Evolutionary conservation across 2,797 vertebrate genomes (phyloP).

Genomic region (Peromyscus attwateri): DNA sequence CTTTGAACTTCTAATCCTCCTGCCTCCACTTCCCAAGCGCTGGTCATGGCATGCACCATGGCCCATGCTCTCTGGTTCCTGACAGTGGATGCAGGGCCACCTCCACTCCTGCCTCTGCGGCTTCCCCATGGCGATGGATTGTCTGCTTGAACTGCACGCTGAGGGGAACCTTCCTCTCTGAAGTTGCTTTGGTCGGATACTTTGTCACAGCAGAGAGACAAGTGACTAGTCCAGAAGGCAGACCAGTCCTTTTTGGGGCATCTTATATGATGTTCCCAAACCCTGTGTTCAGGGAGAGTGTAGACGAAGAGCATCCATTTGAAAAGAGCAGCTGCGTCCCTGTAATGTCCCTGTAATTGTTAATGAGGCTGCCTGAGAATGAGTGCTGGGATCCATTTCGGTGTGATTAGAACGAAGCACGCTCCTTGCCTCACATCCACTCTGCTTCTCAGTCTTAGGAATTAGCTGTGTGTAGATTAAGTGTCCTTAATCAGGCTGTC

Average conservation of each 20-base stretch:
- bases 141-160: too few relatives aligned
- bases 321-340: background rate
- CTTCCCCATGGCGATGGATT: background rate
- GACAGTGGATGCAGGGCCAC: background rate
- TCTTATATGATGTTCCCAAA: background rate
- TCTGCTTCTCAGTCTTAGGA: conserved; percentile 38
- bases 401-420: conserved; percentile 45
- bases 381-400: conserved; percentile 35
- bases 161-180: background rate
- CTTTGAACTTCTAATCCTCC: background rate
- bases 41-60: background rate
- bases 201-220: background rate
- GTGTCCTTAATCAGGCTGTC: conserved; percentile 79
- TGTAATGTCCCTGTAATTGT: conserved; percentile 11
- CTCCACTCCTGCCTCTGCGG: background rate
- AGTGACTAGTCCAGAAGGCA: background rate
- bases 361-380: conserved; percentile 20
- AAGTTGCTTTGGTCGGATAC: background rate
- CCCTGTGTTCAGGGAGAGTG: background rate
- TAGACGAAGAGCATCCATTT: background rate
- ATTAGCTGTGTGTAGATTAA: conserved; percentile 76
- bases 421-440: conserved; percentile 18
- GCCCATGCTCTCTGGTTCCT: background rate
- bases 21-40: background rate
- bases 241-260: background rate